Conservation (phyloP, 2,888 invertebrate species). For the Andrena bicolor region DNA sequence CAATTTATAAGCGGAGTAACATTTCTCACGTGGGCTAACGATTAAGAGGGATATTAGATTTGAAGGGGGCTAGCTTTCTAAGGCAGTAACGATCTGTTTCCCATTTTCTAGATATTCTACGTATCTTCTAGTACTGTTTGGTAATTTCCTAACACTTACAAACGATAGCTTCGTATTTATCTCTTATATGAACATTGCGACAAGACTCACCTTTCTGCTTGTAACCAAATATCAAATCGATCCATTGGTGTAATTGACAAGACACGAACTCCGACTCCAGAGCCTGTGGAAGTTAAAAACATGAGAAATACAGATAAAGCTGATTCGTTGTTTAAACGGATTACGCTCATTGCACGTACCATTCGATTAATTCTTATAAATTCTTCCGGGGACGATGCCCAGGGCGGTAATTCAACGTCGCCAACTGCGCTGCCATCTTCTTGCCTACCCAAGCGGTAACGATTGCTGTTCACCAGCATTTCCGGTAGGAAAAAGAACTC, state of each 20-base stretch:
- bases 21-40: too few species aligned
- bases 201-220: slow-evolving; percentile 94
- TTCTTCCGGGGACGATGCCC: slow-evolving; percentile 99
- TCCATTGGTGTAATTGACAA: slow-evolving; percentile 99
- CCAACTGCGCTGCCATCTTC: slow-evolving; percentile 92
- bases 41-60: not conserved
- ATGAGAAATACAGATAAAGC: not conserved
- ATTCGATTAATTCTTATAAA: slow-evolving; percentile 99
- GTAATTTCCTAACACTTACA: too few species aligned
- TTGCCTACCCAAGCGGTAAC: slow-evolving; percentile 94
- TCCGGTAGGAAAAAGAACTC: slow-evolving; percentile 99
- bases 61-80: too few species aligned
- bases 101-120: too few species aligned
- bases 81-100: too few species aligned
- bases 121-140: too few species aligned
- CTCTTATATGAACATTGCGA: too few species aligned
- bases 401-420: slow-evolving; percentile 97
- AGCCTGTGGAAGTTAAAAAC: slow-evolving; percentile 87
- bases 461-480: slow-evolving; percentile 97
- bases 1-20: slow-evolving; percentile 35
- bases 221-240: slow-evolving; percentile 99
- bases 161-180: too few species aligned
- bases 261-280: slow-evolving; percentile 99
- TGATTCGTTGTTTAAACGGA: not conserved
- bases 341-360: slow-evolving; percentile 85